Base-by-base conservation (phyloP, 2,797 vertebrate genomes). In the Poeciliopsis paucimaculata region DNA sequence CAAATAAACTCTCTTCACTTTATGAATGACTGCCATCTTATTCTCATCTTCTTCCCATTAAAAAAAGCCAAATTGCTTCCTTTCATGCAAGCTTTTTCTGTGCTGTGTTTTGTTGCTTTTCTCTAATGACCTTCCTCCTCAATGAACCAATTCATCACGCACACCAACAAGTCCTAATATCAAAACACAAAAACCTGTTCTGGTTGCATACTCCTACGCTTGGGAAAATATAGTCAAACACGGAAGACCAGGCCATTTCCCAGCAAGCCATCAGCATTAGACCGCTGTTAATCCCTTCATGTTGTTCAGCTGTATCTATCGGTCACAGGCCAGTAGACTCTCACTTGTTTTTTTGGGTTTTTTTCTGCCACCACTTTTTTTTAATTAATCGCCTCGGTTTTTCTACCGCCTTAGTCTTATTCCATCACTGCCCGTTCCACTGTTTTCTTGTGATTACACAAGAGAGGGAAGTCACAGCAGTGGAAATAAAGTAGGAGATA, bases 351-450 rank as follows among this genome's bases (percentile, higher is more conserved):
- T 64, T 11, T 70, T n/a, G n/a, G n/a, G n/a, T n/a, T 5, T 70
- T 20, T 12, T 45, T 84, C 87, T 88, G 83, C 75, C 80, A 87
- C 66, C 89, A 82, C 90, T 91, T 86, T 77, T 55, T 92, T 95
- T 95, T 95, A 94, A 95, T 95, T 95, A 94, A 92, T 92, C 92
- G 92, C 84, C 87, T 89, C 72, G 81, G 81, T 86, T 88, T 86
- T 84, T 80, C 81, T 82, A 77, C 77, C 45, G 75, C 71, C 34
- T 81, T 83, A 87, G 79, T 86, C 87, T 84, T 82, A 68, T 57
- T 82, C 83, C 86, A 80, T 84, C 77, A 80, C 77, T 84, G 77
- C 75, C 81, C 31, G 12, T 82, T 83, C 77, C 77, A 87, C 87
- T 88, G 82, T 92, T 91, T 93, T 79, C 74, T 71, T 87, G 75